Evolutionary conservation across 2,888 invertebrate species (phyloP), one percentile per base, ranked within the genome.

Genomic region (Apotomis turbidana): DNA sequence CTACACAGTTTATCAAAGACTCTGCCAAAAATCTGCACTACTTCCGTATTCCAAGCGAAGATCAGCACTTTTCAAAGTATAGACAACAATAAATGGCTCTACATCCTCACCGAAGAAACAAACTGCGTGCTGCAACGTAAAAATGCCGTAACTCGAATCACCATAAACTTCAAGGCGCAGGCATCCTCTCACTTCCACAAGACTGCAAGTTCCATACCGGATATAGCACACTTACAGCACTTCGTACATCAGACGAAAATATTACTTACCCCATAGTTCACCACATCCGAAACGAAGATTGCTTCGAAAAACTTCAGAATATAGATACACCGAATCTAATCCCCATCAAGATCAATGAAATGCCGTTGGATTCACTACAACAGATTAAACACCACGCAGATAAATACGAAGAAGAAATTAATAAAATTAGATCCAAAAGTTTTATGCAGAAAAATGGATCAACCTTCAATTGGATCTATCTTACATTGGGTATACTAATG

Each of bases 121-220:
- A 52, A 54, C n/a, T 71, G 71, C 62, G 51, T 70, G 0, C 63
- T 60, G 4, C 60, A 71, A 60, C 66, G 66, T 38, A 15, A 9
- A 1, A 46, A 54, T 5, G 55, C 59, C 27, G 63, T 71, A 27
- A 46, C 66, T 15, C 15, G 15, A 15, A 15, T 9, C 66, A 71
- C n/a, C 61, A 61, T 4, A 61, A 15, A 15, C n/a, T 69, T 5
- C 13, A 69, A 69, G 68, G 68, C 49, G 59, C 60, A 15, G 68
- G 61, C 12, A 52, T 69, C 15, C 5, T 70, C 4, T 49, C 57
- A 6, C 44, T 66, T 10, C 44, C 41, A n/a, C 15, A 46, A 36
- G 61, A 67, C 8, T 61, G 71, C 13, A 71, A 66, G 44, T 46
- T 71, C 3, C 61, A 71, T n/a, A 67, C 71, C 0, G 70, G 63